phyloP scores from a whole-genome alignment of 2,113 vertebrate species.

The Beaufortia kweichowensis region DNA sequence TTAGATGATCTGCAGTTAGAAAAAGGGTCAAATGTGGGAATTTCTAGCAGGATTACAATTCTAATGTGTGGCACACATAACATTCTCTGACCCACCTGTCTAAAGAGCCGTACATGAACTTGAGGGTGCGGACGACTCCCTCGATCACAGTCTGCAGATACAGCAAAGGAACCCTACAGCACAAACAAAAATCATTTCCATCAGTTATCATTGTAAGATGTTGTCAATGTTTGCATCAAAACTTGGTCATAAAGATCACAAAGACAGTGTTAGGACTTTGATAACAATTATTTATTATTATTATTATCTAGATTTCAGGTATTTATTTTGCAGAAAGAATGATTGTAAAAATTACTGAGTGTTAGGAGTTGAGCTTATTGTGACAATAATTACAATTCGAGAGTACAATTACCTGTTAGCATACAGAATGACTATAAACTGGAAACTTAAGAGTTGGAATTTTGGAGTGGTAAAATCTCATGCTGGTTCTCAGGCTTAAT shows the following conservation, averaged over 20 bases:
- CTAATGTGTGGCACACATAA: background rate
- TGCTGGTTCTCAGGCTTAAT: too few species aligned
- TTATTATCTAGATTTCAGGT: background rate
- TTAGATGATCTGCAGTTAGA: too few species aligned
- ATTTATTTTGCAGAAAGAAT: background rate
- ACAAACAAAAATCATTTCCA: conserved; percentile 12
- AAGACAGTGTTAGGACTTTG: too few species aligned
- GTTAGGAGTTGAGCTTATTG: conserved; percentile 2
- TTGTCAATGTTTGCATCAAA: too few species aligned
- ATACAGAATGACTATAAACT: too few species aligned
- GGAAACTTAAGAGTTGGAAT: too few species aligned
- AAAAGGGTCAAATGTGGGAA: too few species aligned
- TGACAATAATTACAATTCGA: conserved; percentile 4
- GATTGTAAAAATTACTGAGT: background rate
- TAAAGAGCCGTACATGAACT: conserved; percentile 88
- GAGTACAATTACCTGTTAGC: too few species aligned
- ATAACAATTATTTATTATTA: background rate
- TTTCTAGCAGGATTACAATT: too few species aligned
- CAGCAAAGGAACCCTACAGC: conserved; percentile 84
- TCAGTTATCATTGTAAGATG: too few species aligned
- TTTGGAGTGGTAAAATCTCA: too few species aligned
- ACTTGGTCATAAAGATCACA: too few species aligned
- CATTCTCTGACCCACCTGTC: conserved; percentile 76
- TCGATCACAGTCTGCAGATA: conserved; percentile 84
- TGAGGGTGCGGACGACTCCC: conserved; percentile 83